A percentile compares a stretch with the other conserved stretches of the same genome.
Conservation (phyloP, 2,888 invertebrate species). For the Calliscelio sp. region DNA sequence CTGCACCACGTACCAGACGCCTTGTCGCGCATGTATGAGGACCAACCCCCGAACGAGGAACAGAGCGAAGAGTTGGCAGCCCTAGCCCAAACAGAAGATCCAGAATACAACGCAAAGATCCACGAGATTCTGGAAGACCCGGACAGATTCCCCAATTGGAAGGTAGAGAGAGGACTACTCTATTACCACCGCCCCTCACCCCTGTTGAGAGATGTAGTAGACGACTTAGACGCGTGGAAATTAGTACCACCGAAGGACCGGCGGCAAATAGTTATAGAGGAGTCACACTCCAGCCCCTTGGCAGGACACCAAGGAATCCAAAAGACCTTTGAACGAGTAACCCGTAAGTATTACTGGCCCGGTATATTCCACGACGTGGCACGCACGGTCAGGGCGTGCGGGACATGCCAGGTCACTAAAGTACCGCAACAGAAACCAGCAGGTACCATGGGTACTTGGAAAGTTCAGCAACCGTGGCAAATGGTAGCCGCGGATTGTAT, state of each 20-base stretch:
- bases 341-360: not conserved
- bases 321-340: not conserved
- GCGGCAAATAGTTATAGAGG: not conserved
- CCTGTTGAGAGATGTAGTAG: not conserved
- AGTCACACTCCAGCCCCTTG: not conserved
- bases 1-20: too few relatives aligned
- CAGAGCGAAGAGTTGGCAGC: too few relatives aligned
- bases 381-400: not conserved
- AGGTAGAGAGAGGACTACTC: not conserved
- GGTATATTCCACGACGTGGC: not conserved
- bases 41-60: too few relatives aligned
- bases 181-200: not conserved
- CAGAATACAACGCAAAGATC: too few relatives aligned
- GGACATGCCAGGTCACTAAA: not conserved
- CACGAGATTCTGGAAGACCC: too few relatives aligned
- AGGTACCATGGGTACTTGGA: not conserved
- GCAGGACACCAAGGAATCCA: constrained; percentile 1
- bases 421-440: not conserved
- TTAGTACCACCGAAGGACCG: not conserved
- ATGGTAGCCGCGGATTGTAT: not conserved
- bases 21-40: too few relatives aligned
- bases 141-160: not conserved
- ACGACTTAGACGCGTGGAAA: constrained; percentile 2
- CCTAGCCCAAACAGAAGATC: too few relatives aligned
- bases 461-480: not conserved